Base-by-base conservation (phyloP, 2,797 vertebrate species). In the Chelon auratus region DNA sequence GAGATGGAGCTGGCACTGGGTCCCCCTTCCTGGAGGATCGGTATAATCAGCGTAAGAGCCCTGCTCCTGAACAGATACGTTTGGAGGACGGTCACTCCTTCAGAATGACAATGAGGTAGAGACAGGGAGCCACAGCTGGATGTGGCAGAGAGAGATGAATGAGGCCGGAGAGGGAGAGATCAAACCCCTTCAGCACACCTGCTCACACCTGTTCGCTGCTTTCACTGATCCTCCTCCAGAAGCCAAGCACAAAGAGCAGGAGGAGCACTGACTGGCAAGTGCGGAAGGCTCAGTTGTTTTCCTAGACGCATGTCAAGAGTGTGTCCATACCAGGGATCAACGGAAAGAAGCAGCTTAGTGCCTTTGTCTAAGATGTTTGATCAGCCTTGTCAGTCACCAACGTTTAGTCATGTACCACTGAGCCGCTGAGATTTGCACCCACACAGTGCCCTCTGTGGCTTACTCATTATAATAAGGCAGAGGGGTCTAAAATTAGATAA, bases 101-200 rank as follows among this genome's bases (percentile, higher is more conserved):
- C 68, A 37, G 91, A 91, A 92, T 93, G 90, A 89, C 88, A 93
- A 93, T 91, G 90, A 92, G 87, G 70, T 4, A 22, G 72, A 63
- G 33, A 68, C 68, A 55, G 56, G 68, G 75, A 77, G 71, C 78
- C 82, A 78, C 87, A 90, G 90, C 90, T 92, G 86, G 82, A 72
- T 61, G 75, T 81, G 87, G 90, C 85, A 84, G 72, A 82, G 70
- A 81, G 76, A 86, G 87, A 85, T 83, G 83, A 89, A 85, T 81
- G 81, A 81, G 72, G 82, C 64, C 55, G 71, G 77, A 58, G 69
- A 74, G 51, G 61, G 53, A 24, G 74, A 87, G 81, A 79, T 90
- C 84, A 88, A 91, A 90, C 77, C 78, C 65, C 62, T 62, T 47
- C 67, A 57, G 60, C 80, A 60, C 85, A 89, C 81, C 87, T 91